These are phyloP conservation scores for Ascidia mentula DNA, from an alignment of 23 tunicate species.

Conservation along the genomic window DNA sequence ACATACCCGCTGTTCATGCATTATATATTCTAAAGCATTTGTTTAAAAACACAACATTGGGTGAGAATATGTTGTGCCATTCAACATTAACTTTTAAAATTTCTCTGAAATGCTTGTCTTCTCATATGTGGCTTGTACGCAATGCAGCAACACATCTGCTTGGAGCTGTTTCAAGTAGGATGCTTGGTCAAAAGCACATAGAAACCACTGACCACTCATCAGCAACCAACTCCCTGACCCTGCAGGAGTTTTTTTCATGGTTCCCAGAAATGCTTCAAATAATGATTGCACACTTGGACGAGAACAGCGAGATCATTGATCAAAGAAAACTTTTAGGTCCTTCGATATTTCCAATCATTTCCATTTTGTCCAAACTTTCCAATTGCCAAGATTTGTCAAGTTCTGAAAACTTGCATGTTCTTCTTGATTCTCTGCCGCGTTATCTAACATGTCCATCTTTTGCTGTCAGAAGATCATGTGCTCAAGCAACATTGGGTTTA, in stretches of 20 bases:
- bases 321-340: background rate
- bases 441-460: constrained; percentile 17
- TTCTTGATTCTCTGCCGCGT: constrained; percentile 2
- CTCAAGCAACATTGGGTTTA: constrained; percentile 16
- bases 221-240: constrained; percentile 44
- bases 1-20: constrained; percentile 75
- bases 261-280: constrained; percentile 39
- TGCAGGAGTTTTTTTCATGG: constrained; percentile 64
- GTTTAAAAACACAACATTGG: constrained; percentile 47
- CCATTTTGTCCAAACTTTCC: constrained; percentile 35
- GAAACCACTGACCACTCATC: constrained; percentile 20
- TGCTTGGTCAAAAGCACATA: constrained; percentile 85
- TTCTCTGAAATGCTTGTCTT: constrained; percentile 38
- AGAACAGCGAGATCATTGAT: background rate
- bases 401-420: background rate
- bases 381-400: background rate
- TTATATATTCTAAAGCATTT: constrained; percentile 56
- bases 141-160: constrained; percentile 79
- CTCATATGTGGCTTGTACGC: constrained; percentile 71
- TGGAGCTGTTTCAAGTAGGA: constrained; percentile 53
- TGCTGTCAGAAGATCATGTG: constrained; percentile 27
- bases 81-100: constrained; percentile 15
- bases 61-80: constrained; percentile 3
- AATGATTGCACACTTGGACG: constrained; percentile 4
- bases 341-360: constrained; percentile 27